A percentile compares a stretch with the other conserved stretches of the same genome.
Evolutionary conservation across 2,888 invertebrate species (phyloP).

Genomic region (Amphipyra berbera): DNA sequence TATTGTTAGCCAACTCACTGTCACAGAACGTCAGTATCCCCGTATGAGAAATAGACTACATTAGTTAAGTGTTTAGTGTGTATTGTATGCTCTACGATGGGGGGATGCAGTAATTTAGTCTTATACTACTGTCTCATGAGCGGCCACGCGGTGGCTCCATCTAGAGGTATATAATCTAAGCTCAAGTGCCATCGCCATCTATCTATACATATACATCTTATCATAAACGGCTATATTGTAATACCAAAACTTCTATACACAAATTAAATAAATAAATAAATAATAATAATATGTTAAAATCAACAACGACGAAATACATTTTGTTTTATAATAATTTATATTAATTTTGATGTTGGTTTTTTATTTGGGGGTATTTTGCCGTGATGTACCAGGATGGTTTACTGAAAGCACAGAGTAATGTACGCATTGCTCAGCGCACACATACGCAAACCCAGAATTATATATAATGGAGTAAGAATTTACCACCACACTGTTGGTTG

Average conservation of each 20-base stretch:
- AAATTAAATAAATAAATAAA: slow-evolving; percentile 24
- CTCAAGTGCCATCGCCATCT: too few relatives aligned
- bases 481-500: too few relatives aligned
- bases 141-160: too few relatives aligned
- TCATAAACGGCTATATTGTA: slow-evolving; percentile 15
- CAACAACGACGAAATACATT: slow-evolving; percentile 5
- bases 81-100: too few relatives aligned
- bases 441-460: background rate
- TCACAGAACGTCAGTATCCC: too few relatives aligned
- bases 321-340: slow-evolving; percentile 27
- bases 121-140: too few relatives aligned
- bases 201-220: slow-evolving; percentile 35
- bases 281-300: slow-evolving; percentile 17
- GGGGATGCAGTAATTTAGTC: too few relatives aligned
- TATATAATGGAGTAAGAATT: too few relatives aligned
- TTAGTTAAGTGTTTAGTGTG: too few relatives aligned
- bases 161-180: too few relatives aligned
- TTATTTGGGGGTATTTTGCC: slow-evolving; percentile 11
- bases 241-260: slow-evolving; percentile 37
- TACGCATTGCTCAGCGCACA: background rate
- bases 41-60: too few relatives aligned
- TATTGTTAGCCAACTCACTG: too few relatives aligned
- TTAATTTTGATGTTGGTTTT: slow-evolving; percentile 28
- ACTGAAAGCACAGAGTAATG: background rate
- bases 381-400: slow-evolving; percentile 19